Base-by-base conservation (phyloP, 2,113 vertebrate genomes). In the Machaerirhynchus nigripectus region DNA sequence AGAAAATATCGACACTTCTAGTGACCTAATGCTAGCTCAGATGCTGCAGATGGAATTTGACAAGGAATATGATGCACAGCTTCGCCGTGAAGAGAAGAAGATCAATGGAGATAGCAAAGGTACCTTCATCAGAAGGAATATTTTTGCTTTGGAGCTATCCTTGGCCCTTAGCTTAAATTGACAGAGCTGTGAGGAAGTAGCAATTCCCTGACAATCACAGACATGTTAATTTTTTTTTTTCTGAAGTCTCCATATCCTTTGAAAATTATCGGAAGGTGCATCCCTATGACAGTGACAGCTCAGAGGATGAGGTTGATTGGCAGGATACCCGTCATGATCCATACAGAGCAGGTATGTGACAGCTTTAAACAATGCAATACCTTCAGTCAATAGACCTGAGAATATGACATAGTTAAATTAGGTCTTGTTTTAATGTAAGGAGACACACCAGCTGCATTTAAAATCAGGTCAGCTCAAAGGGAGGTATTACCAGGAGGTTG, bases 21-120 rank as follows among this genome's bases (percentile, higher is more conserved):
- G 99, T 18, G 99, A 99, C 97, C 97, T 99, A 83, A 99, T 99
- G 98, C 97, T 99, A 64, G 99, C 99, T 57, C 98, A 99, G 97
- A 99, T 99, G 99, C 97, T 99, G 82, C 99, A 99, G 98, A 99
- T 99, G 98, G 98, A 99, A 95, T 99, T 99, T 79, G 99, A 99
- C 95, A 98, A 98, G n/a, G 99, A 99, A 96, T 99, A 98, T 19
- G 99, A 99, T 39, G 98, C 99, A 3, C 99, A 99, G 96, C 98
- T 99, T 57, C 98, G 98, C 10, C 98, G 98, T 19, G 99, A 99
- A 94, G 99, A 99, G 97, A 99, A 98, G 96, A 99, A 99, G 88
- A 99, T 99, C 97, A 99, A 99, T 49, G 99, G 99, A 21, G 99
- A 99, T 91, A 99, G 99, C 95, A 99, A 99, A 99, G 99, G 99